These are phyloP conservation scores for Sitobion miscanthi DNA, from an alignment of 1,140 invertebrate species.

Conservation along the genomic window DNA sequence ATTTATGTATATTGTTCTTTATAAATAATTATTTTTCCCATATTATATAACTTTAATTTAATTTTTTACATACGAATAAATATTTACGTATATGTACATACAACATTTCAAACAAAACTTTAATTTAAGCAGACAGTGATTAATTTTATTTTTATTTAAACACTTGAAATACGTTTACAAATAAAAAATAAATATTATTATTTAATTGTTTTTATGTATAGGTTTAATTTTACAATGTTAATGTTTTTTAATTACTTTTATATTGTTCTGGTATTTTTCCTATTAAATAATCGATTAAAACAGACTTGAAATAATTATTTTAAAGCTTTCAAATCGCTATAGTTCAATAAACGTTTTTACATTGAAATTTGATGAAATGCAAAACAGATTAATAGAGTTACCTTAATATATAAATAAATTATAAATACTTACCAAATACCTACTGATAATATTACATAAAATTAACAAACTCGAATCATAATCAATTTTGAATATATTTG, in stretches of 20 bases:
- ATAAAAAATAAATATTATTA: slow-evolving; percentile 14
- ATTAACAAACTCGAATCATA: not conserved
- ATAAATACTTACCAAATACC: not conserved
- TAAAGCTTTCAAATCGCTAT: not conserved
- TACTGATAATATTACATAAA: not conserved
- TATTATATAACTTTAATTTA: not conserved
- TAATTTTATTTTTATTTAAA: not conserved
- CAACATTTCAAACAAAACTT: not conserved
- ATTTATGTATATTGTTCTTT: not conserved
- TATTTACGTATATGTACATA: not conserved
- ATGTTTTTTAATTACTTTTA: slow-evolving; percentile 15
- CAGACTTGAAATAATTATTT: not conserved
- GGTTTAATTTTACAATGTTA: not conserved
- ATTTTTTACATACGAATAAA: not conserved
- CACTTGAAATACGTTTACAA: not conserved
- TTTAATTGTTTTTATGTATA: not conserved
- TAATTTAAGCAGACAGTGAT: not conserved
- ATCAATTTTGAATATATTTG: not conserved
- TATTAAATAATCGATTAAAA: not conserved
- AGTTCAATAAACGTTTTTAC: not conserved
- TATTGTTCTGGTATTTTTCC: not conserved
- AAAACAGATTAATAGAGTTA: not conserved
- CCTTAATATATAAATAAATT: not conserved
- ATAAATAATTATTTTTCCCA: slow-evolving; percentile 5
- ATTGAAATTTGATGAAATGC: not conserved